Evolutionary conservation across 2,797 vertebrate species (phyloP).

Genomic region (Gymnodraco acuticeps): DNA sequence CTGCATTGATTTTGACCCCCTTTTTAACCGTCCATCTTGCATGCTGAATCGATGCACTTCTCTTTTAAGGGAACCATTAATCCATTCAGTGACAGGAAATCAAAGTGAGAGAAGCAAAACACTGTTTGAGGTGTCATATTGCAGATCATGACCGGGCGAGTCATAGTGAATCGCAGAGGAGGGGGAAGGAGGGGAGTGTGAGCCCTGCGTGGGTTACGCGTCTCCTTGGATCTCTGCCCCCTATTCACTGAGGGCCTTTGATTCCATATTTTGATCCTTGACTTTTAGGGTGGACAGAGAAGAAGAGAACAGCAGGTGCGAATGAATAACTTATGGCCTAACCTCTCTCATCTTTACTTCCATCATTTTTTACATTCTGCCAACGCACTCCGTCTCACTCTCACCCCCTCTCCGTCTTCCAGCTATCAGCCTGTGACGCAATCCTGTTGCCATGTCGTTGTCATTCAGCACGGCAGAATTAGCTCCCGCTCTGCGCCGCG

Average conservation of each 20-base stretch:
- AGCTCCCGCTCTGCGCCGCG: constrained; percentile 49
- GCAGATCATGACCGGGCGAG: constrained; percentile 5
- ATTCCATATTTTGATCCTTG: constrained; percentile 74
- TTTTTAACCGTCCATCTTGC: not conserved
- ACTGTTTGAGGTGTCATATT: constrained; percentile 3
- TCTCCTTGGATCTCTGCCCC: constrained; percentile 52
- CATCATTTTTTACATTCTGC: constrained; percentile 51
- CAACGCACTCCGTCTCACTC: constrained; percentile 31
- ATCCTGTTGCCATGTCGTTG: constrained; percentile 80
- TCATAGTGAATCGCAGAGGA: not conserved
- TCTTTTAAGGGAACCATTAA: not conserved
- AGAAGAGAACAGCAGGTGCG: constrained; percentile 72
- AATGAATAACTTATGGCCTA: constrained; percentile 71
- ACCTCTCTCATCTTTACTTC: constrained; percentile 66
- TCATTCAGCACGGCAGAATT: constrained; percentile 76
- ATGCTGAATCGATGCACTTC: constrained; percentile 2
- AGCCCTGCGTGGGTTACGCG: constrained; percentile 22
- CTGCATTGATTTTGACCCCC: not conserved
- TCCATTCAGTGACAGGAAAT: not conserved
- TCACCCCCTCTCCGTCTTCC: constrained; percentile 47
- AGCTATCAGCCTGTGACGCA: constrained; percentile 75
- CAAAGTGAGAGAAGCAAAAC: constrained; percentile 1
- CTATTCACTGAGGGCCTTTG: constrained; percentile 63
- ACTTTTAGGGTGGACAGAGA: constrained; percentile 68
- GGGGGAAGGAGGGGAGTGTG: not conserved